Base-by-base conservation (phyloP, 1,140 invertebrate species). In the Lucilia sericata region DNA sequence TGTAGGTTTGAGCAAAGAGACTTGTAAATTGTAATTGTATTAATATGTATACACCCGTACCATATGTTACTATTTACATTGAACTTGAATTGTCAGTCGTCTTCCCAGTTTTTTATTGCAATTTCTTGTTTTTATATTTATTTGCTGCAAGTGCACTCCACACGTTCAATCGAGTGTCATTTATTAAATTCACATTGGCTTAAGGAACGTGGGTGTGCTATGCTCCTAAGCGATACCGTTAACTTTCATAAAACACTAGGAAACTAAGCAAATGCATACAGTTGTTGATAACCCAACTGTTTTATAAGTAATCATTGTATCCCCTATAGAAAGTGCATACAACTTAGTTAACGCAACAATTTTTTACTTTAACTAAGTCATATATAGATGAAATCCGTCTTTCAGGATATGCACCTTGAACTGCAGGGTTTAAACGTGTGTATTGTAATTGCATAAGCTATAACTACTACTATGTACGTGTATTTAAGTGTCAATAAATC, bases 11-110 rank as follows among this genome's bases (percentile, higher is more conserved):
- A 42, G 42, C 5, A 42, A 42, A 42, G 25, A 30, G 3, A 42
- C 42, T 42, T 8, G 7, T 42, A 42, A 8, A 42, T 42, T 42
- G 51, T 60, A 17, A n/a, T 60, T n/a, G 17, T 60, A 60, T 60
- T 60, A n/a, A n/a, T 14, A 60, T 2, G 14, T 12, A n/a, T n/a
- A 60, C 25, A 30, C 55, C 14, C 55, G 55, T n/a, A 5, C 19
- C 65, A 70, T 70, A 70, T 80, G 34, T 42, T 80, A 2, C 13
- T 80, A 42, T 80, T 80, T 80, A 80, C 76, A 47, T 80, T 78
- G 75, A 78, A 78, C 75, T 78, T 78, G 75, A 78, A 78, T 9
- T n/a, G 14, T 60, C 55, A 78, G 42, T n/a, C 3, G 14, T n/a
- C 55, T n/a, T n/a, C 51, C 55, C 55, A 17, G n/a, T 17, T n/a